A percentile compares a stretch with the other conserved stretches of the same genome.
These are phyloP conservation scores for Monochamus saltuarius DNA, from an alignment of 1,140 invertebrate genomes.

Conservation along the genomic window DNA sequence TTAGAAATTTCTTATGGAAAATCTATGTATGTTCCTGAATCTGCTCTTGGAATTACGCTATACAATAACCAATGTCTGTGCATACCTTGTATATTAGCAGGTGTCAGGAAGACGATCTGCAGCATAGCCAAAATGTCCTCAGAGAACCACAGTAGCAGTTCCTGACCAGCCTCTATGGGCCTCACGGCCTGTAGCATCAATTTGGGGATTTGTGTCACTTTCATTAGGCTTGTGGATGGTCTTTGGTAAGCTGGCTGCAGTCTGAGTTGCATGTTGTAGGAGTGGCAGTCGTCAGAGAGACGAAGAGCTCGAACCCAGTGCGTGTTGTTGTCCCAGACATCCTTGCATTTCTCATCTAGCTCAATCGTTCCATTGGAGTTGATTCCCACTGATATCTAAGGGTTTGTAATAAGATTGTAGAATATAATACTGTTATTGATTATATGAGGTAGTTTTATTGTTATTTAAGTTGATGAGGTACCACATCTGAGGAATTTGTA, in stretches of 20 bases:
- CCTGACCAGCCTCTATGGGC: conserved; percentile 59
- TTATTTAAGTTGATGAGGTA: too few species aligned
- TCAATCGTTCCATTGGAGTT: conserved; percentile 39
- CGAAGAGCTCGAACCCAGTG: conserved; percentile 53
- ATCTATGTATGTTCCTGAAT: too few species aligned
- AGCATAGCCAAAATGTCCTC: conserved; percentile 69
- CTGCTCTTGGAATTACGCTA: too few species aligned
- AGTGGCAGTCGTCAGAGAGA: conserved; percentile 68
- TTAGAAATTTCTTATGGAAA: too few species aligned
- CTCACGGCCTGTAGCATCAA: conserved; percentile 55
- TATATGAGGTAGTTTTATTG: too few species aligned
- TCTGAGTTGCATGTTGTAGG: conserved; percentile 63
- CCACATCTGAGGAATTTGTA: too few species aligned
- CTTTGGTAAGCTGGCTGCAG: conserved; percentile 33
- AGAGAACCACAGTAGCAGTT: conserved; percentile 79
- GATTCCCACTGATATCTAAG: conserved; percentile 41
- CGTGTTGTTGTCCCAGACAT: conserved; percentile 35
- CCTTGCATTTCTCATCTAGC: conserved; percentile 38
- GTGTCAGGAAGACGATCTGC: conserved; percentile 77
- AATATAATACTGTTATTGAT: too few species aligned
- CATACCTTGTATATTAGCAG: conserved; percentile 77
- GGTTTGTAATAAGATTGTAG: not conserved
- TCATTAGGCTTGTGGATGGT: conserved; percentile 6
- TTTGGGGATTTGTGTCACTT: conserved; percentile 29
- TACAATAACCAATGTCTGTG: not conserved